Base-by-base conservation (phyloP, 2,113 vertebrate genomes). In the Saguinus imperator region DNA sequence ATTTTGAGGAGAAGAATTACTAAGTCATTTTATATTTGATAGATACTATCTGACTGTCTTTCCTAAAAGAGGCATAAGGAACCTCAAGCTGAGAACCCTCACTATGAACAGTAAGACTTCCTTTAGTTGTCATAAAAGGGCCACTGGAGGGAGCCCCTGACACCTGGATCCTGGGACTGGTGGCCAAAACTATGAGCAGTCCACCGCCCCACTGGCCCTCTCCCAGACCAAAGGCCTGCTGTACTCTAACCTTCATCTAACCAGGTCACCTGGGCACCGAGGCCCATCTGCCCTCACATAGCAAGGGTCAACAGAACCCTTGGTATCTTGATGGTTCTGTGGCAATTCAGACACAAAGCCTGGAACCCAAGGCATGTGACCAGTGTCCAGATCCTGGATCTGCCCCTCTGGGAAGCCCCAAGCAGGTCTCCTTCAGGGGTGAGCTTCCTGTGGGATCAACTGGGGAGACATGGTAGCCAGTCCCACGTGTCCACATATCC, bases 111-210 rank as follows among this genome's bases (percentile, higher is more conserved):
- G 21, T 1, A 83, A 35, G 37, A 10, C 90, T 43, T 64, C 50
- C 45, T 68, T 79, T 50, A 79, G 66, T 85, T 91, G 58, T 80
- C 82, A 87, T 17, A 82, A 89, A 86, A 73, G 23, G n/a, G 43
- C 92, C 92, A 83, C 84, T 76, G 43, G 94, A 87, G 95, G 97
- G 94, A 95, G 94, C 43, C n/a, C 40, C 80, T 84, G 20, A 61
- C 40, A 91, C 40, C 58, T 43, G 32, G 50, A 85, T 85, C n/a
- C 81, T 10, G n/a, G 64, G 21, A 57, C 76, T 64, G 23, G n/a
- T 61, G 48, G 80, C 73, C 82, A 81, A 73, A 37, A 40, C 55
- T 70, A 21, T 20, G 37, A 82, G 43, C 10, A 58, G 45, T 57
- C 72, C 13, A 29, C 18, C 29, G 43, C 25, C 17, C 13, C 20